Percentiles rank a stretch among this genome's conserved stretches.
These are phyloP conservation scores for Rhyacophila evoluta DNA, from an alignment of 2,888 invertebrate species.

Conservation along the genomic window DNA sequence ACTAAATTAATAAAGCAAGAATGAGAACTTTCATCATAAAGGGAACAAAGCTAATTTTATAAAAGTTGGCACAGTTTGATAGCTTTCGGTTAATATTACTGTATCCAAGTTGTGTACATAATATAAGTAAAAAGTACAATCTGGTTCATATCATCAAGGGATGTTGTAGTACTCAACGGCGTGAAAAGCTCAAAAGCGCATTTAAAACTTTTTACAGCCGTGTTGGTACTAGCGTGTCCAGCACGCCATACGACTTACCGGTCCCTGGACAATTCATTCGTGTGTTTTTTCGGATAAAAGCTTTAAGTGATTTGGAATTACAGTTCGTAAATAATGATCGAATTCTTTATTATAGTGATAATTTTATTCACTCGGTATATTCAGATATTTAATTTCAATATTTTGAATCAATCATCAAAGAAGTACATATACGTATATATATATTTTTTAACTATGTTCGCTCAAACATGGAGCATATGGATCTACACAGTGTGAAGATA, in stretches of 20 bases:
- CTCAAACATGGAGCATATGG: too few species aligned
- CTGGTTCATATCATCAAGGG: conserved; percentile 21
- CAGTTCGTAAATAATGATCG: neutral
- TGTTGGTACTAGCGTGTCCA: neutral
- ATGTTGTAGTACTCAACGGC: conserved; percentile 8
- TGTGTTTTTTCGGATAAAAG: neutral
- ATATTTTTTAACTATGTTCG: too few species aligned
- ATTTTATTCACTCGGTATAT: too few species aligned
- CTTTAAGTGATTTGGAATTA: neutral
- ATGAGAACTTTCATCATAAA: neutral
- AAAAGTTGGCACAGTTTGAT: neutral
- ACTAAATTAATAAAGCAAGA: neutral
- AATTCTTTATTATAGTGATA: too few species aligned
- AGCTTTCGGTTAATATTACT: neutral
- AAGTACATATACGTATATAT: too few species aligned
- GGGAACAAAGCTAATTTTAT: neutral
- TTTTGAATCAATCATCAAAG: too few species aligned
- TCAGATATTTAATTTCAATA: too few species aligned
- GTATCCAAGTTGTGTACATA: neutral
- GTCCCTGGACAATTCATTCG: neutral
- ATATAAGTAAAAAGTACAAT: neutral
- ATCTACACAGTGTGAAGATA: too few species aligned
- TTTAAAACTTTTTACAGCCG: conserved; percentile 36
- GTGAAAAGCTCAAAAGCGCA: conserved; percentile 40
- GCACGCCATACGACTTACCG: neutral